A percentile compares a stretch with the other conserved stretches of the same genome.
Conservation (phyloP, 1,140 invertebrate species). For the Stegodyphus dumicola region DNA sequence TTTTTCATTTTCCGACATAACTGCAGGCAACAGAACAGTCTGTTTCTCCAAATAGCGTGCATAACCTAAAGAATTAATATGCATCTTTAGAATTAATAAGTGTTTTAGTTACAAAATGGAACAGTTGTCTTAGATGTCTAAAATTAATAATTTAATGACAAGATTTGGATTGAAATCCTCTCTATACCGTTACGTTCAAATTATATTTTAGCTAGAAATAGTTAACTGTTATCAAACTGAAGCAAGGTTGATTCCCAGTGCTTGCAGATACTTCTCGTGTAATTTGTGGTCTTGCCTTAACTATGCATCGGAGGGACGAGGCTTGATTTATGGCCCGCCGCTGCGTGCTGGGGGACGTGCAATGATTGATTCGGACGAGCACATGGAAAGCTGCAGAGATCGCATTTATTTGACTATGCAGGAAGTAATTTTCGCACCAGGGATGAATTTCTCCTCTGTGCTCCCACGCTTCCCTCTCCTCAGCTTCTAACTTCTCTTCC, state of each 20-base stretch:
- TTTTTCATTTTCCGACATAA: no score
- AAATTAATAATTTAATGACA: no score
- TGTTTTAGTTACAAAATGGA: no score
- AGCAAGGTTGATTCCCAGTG: neutral
- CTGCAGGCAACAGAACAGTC: no score
- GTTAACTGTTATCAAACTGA: neutral
- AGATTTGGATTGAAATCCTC: no score
- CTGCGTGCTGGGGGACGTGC: neutral
- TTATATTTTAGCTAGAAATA: neutral
- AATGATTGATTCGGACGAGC: slow-evolving; percentile 26
- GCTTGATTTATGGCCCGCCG: slow-evolving; percentile 26
- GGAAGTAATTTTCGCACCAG: slow-evolving; percentile 51
- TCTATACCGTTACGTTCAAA: neutral
- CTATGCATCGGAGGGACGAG: slow-evolving; percentile 2
- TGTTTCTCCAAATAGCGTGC: no score
- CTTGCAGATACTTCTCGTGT: neutral
- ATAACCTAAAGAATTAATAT: no score
- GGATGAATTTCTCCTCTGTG: neutral
- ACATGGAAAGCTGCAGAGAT: slow-evolving; percentile 23
- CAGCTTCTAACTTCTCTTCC: neutral
- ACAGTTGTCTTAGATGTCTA: no score
- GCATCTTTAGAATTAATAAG: no score
- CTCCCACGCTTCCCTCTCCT: neutral
- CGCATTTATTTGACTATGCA: slow-evolving; percentile 50
- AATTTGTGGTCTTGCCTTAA: neutral